Conservation (phyloP, 1,140 invertebrate species). For the Ganaspis sp. region DNA sequence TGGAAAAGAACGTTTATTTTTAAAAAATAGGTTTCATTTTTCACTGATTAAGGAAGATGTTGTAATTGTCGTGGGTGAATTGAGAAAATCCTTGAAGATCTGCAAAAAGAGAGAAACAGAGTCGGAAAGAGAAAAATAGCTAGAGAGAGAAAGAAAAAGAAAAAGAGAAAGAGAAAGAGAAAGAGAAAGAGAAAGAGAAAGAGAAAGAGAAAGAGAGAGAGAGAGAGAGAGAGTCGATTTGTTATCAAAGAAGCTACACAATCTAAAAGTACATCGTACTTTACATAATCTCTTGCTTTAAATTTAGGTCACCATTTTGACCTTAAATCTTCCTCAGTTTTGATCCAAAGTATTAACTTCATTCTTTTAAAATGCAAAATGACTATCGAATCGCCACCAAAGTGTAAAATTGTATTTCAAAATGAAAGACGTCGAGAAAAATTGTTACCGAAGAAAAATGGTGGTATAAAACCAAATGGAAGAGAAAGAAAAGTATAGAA, state of each 20-base stretch:
- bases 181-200: too few species aligned
- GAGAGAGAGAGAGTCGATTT: slow-evolving; percentile 14
- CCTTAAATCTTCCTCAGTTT: neutral
- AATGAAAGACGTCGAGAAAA: neutral
- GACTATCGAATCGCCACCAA: neutral
- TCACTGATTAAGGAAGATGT: neutral
- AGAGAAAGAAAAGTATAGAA: too few species aligned
- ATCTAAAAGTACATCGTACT: slow-evolving; percentile 22
- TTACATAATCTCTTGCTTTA: slow-evolving; percentile 28
- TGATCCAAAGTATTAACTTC: neutral
- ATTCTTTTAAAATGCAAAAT: neutral
- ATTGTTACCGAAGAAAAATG: too few species aligned
- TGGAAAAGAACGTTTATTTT: neutral
- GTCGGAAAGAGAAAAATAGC: too few species aligned
- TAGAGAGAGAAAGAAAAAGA: too few species aligned
- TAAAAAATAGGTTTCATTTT: neutral
- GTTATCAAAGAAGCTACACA: slow-evolving; percentile 17
- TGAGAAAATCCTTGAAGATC: neutral
- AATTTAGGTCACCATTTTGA: slow-evolving; percentile 27
- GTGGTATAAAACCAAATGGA: too few species aligned
- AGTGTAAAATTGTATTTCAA: slow-evolving; percentile 1
- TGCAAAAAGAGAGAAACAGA: neutral
- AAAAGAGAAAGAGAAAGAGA: too few species aligned
- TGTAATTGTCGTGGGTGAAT: neutral
- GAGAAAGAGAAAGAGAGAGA: too few species aligned